Evolutionary conservation across 1,140 invertebrate genomes (phyloP).

Genomic region (Nasonia longicornis): DNA sequence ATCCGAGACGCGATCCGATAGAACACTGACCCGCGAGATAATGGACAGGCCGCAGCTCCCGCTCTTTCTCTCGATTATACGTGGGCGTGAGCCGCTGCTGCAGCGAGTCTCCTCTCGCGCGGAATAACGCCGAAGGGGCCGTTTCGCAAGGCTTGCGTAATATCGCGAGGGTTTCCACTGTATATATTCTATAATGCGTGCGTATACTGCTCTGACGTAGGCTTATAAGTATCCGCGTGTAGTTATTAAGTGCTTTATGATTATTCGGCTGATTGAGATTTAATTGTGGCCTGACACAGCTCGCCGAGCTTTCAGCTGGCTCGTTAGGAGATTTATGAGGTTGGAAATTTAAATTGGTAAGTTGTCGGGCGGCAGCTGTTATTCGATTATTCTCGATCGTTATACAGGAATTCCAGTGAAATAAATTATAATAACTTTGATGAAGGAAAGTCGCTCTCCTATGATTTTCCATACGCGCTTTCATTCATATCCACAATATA

Average conservation of each 20-base stretch:
- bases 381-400: background rate
- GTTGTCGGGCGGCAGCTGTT: background rate
- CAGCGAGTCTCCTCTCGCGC: background rate
- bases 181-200: background rate
- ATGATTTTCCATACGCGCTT: no score
- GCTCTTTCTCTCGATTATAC: background rate
- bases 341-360: background rate
- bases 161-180: background rate
- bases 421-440: background rate
- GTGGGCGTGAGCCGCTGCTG: background rate
- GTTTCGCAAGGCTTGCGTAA: conserved; percentile 10
- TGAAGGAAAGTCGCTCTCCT: background rate
- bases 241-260: background rate
- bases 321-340: background rate
- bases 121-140: conserved; percentile 11
- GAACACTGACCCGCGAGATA: conserved; percentile 12
- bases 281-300: background rate
- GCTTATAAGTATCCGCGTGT: background rate
- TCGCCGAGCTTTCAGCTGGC: background rate
- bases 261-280: background rate
- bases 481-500: no score
- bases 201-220: background rate
- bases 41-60: background rate
- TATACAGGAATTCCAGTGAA: no score
- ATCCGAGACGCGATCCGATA: background rate